Percentiles rank a stretch among this genome's conserved stretches.
phyloP scores from a whole-genome alignment of 2,113 vertebrate genomes.

The Tinamus guttatus region DNA sequence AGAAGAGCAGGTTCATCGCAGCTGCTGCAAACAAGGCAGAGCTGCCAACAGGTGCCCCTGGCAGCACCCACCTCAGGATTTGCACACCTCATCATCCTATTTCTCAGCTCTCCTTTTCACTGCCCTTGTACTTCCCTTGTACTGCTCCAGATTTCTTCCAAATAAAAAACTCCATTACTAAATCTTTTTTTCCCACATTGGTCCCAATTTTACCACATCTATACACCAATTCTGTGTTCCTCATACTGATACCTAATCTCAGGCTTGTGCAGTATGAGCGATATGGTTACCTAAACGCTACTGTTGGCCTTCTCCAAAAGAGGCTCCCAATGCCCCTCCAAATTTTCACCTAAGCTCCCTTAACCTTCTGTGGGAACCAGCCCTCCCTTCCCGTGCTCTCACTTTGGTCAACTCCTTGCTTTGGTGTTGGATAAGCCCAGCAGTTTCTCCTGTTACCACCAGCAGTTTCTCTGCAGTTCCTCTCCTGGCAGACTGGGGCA shows the following conservation, averaged over 20 bases:
- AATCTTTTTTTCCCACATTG: fast-evolving
- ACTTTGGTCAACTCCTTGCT: background rate
- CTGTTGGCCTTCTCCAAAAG: background rate
- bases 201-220: background rate
- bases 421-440: background rate
- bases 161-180: background rate
- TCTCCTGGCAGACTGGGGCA: background rate
- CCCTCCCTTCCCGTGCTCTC: background rate
- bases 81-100: background rate
- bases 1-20: no score
- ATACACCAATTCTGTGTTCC: background rate
- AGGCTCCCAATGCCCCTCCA: background rate
- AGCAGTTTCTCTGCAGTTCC: background rate
- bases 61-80: background rate
- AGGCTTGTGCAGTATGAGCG: background rate
- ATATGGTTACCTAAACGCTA: fast-evolving
- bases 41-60: no score
- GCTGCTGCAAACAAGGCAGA: no score
- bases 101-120: background rate
- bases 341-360: background rate
- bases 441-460: background rate
- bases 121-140: background rate
- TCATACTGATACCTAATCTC: background rate
- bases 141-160: fast-evolving
- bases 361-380: background rate